Evolutionary conservation across 1,140 invertebrate species (phyloP).

Genomic region (Drosophila subobscura): DNA sequence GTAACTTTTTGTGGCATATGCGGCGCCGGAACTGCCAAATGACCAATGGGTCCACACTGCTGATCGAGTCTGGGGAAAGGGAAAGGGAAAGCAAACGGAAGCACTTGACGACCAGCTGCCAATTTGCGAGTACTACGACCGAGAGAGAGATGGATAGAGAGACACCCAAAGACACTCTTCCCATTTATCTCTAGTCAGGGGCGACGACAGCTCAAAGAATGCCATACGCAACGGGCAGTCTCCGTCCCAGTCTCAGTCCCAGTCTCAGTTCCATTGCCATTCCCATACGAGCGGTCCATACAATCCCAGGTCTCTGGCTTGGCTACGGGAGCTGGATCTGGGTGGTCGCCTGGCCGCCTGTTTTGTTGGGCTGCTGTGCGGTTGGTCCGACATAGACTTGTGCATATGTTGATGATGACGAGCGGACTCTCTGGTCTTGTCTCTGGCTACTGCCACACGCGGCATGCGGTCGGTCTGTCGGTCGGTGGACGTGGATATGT

Average conservation of each 20-base stretch:
- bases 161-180: constrained; percentile 40
- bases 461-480: constrained; percentile 68
- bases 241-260: constrained; percentile 13
- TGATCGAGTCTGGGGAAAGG: neutral
- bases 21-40: constrained; percentile 67
- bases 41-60: constrained; percentile 13
- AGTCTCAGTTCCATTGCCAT: constrained; percentile 15
- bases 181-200: constrained; percentile 70
- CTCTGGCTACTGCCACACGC: constrained; percentile 73
- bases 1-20: constrained; percentile 59
- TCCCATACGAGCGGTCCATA: constrained; percentile 9
- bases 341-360: constrained; percentile 65
- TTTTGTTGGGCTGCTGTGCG: constrained; percentile 78
- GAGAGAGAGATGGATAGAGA: constrained; percentile 8
- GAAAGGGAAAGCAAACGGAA: constrained; percentile 63
- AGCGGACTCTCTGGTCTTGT: constrained; percentile 44
- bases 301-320: constrained; percentile 32
- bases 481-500: constrained; percentile 36
- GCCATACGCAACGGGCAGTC: constrained; percentile 74
- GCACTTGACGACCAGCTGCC: constrained; percentile 79
- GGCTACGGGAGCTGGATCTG: constrained; percentile 24
- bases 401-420: constrained; percentile 75
- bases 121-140: constrained; percentile 59
- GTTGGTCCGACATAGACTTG: constrained; percentile 70
- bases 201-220: constrained; percentile 80